Evolutionary conservation across 2,113 vertebrate species (phyloP).

Genomic region (Aviceda subcristata): DNA sequence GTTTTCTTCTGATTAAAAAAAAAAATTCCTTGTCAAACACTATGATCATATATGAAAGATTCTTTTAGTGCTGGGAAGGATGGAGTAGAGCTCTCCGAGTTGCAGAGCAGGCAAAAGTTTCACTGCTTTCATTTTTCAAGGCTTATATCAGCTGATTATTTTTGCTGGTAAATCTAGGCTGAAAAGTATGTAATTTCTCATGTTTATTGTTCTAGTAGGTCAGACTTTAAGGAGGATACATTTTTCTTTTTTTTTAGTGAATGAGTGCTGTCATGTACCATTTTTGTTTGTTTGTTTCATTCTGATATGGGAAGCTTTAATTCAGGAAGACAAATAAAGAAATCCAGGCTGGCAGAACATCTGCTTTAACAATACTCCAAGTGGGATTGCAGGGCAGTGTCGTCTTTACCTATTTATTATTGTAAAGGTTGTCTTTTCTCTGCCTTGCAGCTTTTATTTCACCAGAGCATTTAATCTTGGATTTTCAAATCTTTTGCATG

Average conservation of each 20-base stretch:
- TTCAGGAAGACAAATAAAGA: neutral
- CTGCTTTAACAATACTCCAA: neutral
- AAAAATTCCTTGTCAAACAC: neutral
- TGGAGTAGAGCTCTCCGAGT: neutral
- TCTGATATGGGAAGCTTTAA: neutral
- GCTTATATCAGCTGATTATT: neutral
- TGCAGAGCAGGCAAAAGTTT: neutral
- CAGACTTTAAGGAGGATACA: neutral
- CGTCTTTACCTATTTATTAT: neutral
- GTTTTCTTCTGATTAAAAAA: neutral
- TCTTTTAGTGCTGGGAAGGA: neutral
- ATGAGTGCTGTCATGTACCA: neutral
- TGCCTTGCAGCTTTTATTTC: neutral
- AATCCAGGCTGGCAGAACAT: neutral
- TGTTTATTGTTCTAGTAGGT: neutral
- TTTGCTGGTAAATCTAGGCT: neutral
- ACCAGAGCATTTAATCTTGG: neutral
- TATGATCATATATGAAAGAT: neutral
- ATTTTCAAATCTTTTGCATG: neutral
- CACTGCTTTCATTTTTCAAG: neutral
- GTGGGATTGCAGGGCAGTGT: neutral
- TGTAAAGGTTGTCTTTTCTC: neutral
- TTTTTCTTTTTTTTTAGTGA: neutral
- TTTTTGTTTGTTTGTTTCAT: neutral
- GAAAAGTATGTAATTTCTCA: neutral